These are phyloP conservation scores for Blastobasis adustella DNA, from an alignment of 2,888 invertebrate species.

Conservation along the genomic window DNA sequence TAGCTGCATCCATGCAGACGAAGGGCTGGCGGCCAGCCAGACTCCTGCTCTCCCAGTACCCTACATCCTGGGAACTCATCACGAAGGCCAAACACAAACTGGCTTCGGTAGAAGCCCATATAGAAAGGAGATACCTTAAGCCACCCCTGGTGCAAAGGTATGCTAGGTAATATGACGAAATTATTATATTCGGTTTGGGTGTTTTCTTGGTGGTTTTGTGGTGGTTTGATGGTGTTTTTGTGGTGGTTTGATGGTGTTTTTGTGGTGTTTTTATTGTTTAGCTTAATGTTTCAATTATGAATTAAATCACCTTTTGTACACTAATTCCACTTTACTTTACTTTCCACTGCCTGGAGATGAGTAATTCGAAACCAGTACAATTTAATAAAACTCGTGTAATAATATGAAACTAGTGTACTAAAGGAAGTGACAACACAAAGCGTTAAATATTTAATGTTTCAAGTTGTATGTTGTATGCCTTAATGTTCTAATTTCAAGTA, in stretches of 20 bases:
- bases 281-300: too few species aligned
- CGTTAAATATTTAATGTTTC: too few species aligned
- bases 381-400: too few species aligned
- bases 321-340: too few species aligned
- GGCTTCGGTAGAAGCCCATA: conserved; percentile 88
- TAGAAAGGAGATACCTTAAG: conserved; percentile 94
- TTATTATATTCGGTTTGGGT: conserved; percentile 10
- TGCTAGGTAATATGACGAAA: conserved; percentile 48
- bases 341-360: too few species aligned
- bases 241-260: neutral
- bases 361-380: too few species aligned
- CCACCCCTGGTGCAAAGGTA: conserved; percentile 86
- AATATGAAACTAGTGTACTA: too few species aligned
- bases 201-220: neutral
- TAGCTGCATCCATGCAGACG: conserved; percentile 91
- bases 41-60: conserved; percentile 67
- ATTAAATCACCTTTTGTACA: too few species aligned
- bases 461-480: too few species aligned
- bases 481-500: too few species aligned
- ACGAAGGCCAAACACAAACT: conserved; percentile 81
- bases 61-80: conserved; percentile 73
- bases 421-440: too few species aligned
- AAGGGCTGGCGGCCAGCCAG: conserved; percentile 86
- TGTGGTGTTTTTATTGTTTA: neutral
- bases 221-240: neutral